Evolutionary conservation across 2,888 invertebrate species (phyloP).

Genomic region (Lochmaea crataegi): DNA sequence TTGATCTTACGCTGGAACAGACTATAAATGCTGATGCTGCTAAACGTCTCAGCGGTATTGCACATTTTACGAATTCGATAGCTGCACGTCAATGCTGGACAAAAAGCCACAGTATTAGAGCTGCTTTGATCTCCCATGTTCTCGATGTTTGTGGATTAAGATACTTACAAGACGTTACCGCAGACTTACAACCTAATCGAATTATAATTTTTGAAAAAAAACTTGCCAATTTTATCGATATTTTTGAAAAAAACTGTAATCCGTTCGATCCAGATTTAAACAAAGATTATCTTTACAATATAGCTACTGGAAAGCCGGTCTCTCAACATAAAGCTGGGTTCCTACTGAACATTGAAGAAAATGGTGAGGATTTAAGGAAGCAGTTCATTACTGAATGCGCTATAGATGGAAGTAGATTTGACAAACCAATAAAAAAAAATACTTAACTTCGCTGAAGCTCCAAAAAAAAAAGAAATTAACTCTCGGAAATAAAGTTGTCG

Average conservation of each 20-base stretch:
- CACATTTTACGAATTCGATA: slow-evolving; percentile 12
- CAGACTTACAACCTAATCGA: slow-evolving; percentile 17
- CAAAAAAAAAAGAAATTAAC: slow-evolving; percentile 34
- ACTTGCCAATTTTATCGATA: slow-evolving; percentile 18
- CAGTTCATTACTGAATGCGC: too few species aligned
- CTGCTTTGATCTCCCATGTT: not conserved
- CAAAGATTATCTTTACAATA: not conserved
- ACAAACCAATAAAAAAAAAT: not conserved
- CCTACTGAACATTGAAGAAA: too few species aligned
- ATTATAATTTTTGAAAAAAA: slow-evolving; percentile 13
- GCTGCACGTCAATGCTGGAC: too few species aligned
- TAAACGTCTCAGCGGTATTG: not conserved
- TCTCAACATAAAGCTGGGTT: too few species aligned
- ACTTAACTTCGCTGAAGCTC: not conserved
- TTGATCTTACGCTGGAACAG: slow-evolving; percentile 20
- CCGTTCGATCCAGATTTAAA: too few species aligned
- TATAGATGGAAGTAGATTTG: not conserved
- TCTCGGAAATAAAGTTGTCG: slow-evolving; percentile 41
- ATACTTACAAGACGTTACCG: slow-evolving; percentile 12
- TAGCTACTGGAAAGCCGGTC: not conserved
- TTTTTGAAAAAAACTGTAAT: not conserved
- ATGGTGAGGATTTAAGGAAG: too few species aligned
- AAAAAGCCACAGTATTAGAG: too few species aligned
- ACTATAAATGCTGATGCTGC: too few species aligned
- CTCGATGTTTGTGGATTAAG: slow-evolving; percentile 21